These are phyloP conservation scores for Hemicrepidius hirtus DNA, from an alignment of 2,888 invertebrate genomes.

Conservation along the genomic window DNA sequence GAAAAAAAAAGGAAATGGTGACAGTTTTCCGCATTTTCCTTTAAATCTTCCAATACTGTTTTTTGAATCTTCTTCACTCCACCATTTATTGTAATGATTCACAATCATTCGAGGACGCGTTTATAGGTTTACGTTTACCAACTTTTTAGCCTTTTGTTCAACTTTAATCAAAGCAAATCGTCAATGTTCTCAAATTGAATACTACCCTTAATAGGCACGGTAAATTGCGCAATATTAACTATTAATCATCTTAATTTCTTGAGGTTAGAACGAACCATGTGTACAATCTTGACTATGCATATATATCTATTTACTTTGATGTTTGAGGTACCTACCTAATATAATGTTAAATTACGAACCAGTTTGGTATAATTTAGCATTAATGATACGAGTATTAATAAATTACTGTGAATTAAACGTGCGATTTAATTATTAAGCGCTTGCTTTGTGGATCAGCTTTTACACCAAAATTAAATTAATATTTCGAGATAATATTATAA, in stretches of 20 bases:
- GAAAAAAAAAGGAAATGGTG: too few species aligned
- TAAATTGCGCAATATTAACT: background rate
- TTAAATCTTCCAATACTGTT: too few species aligned
- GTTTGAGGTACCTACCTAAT: background rate
- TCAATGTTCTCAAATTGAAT: background rate
- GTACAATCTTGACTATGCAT: background rate
- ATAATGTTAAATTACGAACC: background rate
- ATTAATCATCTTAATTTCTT: constrained; percentile 1
- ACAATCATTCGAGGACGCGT: background rate
- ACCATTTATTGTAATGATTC: too few species aligned
- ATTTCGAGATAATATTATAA: too few species aligned
- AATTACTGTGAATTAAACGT: too few species aligned
- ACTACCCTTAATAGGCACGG: background rate
- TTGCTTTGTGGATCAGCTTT: too few species aligned
- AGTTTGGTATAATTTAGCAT: background rate
- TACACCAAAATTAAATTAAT: too few species aligned
- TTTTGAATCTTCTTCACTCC: too few species aligned
- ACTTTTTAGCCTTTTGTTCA: constrained; percentile 12
- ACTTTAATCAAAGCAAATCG: constrained; percentile 7
- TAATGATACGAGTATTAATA: background rate
- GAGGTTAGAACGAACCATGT: background rate
- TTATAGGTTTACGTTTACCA: background rate
- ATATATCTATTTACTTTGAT: constrained; percentile 9
- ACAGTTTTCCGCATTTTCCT: too few species aligned
- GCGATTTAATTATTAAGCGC: too few species aligned